Conservation (phyloP, 2,888 invertebrate species). For the Sisyra nigra region DNA sequence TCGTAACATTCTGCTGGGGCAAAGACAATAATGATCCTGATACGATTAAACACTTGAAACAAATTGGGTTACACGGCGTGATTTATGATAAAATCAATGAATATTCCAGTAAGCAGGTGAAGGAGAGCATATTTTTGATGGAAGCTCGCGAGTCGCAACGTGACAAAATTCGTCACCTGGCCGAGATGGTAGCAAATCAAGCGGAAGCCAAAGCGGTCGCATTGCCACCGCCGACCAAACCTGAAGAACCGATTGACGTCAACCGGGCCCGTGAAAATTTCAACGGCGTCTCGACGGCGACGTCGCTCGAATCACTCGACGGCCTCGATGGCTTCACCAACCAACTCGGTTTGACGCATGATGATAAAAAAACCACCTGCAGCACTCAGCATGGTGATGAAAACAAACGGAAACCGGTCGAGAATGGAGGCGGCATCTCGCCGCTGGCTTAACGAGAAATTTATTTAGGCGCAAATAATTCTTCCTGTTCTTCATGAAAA, state of each 20-base stretch:
- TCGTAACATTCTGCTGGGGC: conserved; percentile 94
- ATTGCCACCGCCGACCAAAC: conserved; percentile 12
- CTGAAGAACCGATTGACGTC: conserved; percentile 23
- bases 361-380: not conserved
- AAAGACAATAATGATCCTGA: conserved; percentile 84
- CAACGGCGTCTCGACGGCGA: conserved; percentile 31
- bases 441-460: too few relatives aligned
- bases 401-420: not conserved
- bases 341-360: not conserved
- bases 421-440: not conserved
- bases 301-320: conserved; percentile 37
- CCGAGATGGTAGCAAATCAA: not conserved
- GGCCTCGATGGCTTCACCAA: conserved; percentile 11
- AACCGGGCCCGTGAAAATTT: conserved; percentile 23
- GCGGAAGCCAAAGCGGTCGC: conserved; percentile 24
- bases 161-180: conserved; percentile 23
- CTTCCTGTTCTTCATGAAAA: too few relatives aligned
- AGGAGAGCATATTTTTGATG: conserved; percentile 69
- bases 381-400: conserved; percentile 1
- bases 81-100: conserved; percentile 90
- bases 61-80: conserved; percentile 84
- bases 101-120: conserved; percentile 50
- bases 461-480: too few relatives aligned
- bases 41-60: conserved; percentile 71
- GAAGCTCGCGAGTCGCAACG: conserved; percentile 63